phyloP scores from a whole-genome alignment of 2,113 vertebrate species.

The Fukomys damarensis region DNA sequence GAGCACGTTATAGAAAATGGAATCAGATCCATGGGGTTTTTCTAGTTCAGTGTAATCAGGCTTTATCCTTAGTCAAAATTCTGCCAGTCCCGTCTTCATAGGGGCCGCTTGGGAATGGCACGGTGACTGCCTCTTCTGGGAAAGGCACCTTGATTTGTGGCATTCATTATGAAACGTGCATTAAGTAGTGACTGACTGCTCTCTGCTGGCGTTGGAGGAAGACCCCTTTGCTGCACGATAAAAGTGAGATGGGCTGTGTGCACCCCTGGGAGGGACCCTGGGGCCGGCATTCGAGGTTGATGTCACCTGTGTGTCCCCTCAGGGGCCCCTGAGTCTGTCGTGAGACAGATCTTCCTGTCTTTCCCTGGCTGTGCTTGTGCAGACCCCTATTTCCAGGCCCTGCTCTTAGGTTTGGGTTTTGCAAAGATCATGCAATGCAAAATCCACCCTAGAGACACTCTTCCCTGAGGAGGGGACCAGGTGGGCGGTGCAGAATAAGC shows the following conservation, averaged over 20 bases:
- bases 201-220: neutral
- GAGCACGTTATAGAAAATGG: neutral
- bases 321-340: rapidly evolving
- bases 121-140: neutral
- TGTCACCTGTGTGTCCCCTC: neutral
- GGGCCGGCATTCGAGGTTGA: too few relatives aligned
- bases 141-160: too few relatives aligned
- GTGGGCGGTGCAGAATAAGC: too few relatives aligned
- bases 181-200: neutral
- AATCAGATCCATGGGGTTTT: neutral
- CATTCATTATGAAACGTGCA: neutral
- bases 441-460: rapidly evolving
- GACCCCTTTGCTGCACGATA: neutral
- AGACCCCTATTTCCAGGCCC: rapidly evolving
- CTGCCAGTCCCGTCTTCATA: neutral
- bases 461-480: too few relatives aligned
- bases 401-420: neutral
- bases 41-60: neutral
- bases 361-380: neutral
- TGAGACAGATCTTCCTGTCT: rapidly evolving
- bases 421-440: neutral
- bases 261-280: neutral
- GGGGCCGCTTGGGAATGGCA: neutral
- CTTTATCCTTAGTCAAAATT: neutral
- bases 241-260: neutral